phyloP scores from a whole-genome alignment of 2,888 invertebrate genomes.

The Eupithecia subfuscata region DNA sequence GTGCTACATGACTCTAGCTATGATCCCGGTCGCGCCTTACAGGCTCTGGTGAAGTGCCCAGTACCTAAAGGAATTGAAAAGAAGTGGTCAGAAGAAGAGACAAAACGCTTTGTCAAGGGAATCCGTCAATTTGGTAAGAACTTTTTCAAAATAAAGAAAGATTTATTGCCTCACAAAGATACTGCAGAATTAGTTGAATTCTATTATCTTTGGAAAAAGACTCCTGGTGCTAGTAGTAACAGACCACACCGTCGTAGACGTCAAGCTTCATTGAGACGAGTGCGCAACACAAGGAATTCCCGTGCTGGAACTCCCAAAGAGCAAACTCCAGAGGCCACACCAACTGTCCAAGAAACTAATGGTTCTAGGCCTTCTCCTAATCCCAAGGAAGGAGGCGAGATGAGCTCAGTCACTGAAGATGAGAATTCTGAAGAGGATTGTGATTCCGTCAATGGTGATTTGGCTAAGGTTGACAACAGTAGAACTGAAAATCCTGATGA shows the following conservation, averaged over 20 bases:
- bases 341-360: constrained; percentile 81
- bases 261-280: constrained; percentile 93
- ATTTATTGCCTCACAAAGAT: constrained; percentile 97
- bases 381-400: constrained; percentile 88
- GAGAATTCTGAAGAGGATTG: constrained; percentile 98
- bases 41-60: constrained; percentile 98
- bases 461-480: constrained; percentile 92
- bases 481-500: constrained; percentile 90
- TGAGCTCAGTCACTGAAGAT: constrained; percentile 93
- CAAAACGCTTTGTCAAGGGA: constrained; percentile 99
- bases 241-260: constrained; percentile 95
- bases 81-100: constrained; percentile 99
- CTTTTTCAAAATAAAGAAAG: constrained; percentile 98
- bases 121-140: constrained; percentile 99
- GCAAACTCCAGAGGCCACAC: constrained; percentile 86
- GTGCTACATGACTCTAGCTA: constrained; percentile 98
- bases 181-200: constrained; percentile 99
- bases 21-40: constrained; percentile 97
- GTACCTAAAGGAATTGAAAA: constrained; percentile 98
- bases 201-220: constrained; percentile 99
- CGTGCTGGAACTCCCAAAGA: constrained; percentile 91
- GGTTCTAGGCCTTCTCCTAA: constrained; percentile 86
- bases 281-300: constrained; percentile 94
- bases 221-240: constrained; percentile 98
- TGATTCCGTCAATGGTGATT: constrained; percentile 92